Evolutionary conservation across 92 coral and sea anemone species (phyloP).

Genomic region (Parazoanthus darwini): DNA sequence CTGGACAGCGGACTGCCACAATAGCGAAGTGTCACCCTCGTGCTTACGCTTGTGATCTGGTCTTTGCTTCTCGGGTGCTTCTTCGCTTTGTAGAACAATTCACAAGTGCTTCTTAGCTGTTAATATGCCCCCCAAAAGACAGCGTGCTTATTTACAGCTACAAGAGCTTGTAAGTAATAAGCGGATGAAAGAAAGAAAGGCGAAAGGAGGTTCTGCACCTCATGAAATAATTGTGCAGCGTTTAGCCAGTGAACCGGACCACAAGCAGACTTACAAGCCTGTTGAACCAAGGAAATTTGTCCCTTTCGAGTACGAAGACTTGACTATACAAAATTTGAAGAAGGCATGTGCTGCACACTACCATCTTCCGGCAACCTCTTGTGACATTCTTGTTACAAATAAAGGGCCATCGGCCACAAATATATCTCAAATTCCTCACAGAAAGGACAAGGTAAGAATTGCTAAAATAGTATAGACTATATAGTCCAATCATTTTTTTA

Average conservation of each 20-base stretch:
- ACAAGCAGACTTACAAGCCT: constrained; percentile 20
- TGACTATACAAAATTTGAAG: constrained; percentile 19
- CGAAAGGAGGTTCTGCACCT: constrained; percentile 19
- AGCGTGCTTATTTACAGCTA: constrained; percentile 1
- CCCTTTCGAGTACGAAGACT: constrained; percentile 4
- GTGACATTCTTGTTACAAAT: constrained; percentile 29
- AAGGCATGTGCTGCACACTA: constrained; percentile 34
- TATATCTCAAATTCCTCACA: not conserved
- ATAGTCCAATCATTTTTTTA: not conserved
- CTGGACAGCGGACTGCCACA: not conserved
- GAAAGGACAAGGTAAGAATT: not conserved
- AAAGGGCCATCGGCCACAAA: constrained; percentile 3
- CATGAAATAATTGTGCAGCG: constrained; percentile 26
- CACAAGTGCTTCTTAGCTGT: too few relatives aligned
- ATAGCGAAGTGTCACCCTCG: too few relatives aligned
- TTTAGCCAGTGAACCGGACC: constrained; percentile 32
- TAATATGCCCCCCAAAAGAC: constrained; percentile 27
- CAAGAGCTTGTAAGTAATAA: not conserved
- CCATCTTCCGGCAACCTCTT: constrained; percentile 18
- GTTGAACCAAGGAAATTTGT: constrained; percentile 37
- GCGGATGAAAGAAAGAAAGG: constrained; percentile 11
- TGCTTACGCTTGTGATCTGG: too few relatives aligned
- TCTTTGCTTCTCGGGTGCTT: too few relatives aligned
- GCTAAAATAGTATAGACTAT: not conserved
- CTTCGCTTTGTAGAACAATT: too few relatives aligned